These are phyloP conservation scores for Perca schrenkii DNA, from an alignment of 2,113 vertebrate genomes.

Conservation along the genomic window DNA sequence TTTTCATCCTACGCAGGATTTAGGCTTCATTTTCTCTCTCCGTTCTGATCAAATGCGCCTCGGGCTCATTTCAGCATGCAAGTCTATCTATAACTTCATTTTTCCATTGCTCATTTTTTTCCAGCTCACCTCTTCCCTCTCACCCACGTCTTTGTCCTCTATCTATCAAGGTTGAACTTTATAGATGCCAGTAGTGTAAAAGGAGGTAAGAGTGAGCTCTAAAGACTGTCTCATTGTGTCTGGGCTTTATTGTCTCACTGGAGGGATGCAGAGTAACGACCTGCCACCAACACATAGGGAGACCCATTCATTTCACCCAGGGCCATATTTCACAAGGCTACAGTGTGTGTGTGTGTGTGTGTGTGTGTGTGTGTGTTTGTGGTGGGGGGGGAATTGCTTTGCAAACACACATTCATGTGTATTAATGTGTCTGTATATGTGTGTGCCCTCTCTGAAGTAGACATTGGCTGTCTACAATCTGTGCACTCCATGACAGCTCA, in stretches of 20 bases:
- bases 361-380: too few species aligned
- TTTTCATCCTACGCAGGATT: conserved; percentile 38
- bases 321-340: conserved; percentile 71
- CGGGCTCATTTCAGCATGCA: conserved; percentile 34
- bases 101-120: conserved; percentile 38
- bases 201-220: conserved; percentile 73
- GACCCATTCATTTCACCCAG: conserved; percentile 76
- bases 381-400: not conserved
- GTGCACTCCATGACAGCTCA: conserved; percentile 25
- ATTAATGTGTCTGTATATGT: conserved; percentile 40
- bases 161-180: conserved; percentile 85
- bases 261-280: conserved; percentile 81
- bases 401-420: conserved; percentile 28
- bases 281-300: conserved; percentile 72
- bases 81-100: conserved; percentile 60
- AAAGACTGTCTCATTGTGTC: conserved; percentile 80
- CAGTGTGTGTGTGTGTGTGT: conserved; percentile 42
- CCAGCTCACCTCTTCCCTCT: conserved; percentile 31
- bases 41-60: conserved; percentile 53
- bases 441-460: conserved; percentile 10
- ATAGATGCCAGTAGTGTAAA: conserved; percentile 78
- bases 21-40: conserved; percentile 52
- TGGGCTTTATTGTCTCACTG: conserved; percentile 79
- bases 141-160: conserved; percentile 42
- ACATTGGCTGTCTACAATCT: conserved; percentile 32